These are phyloP conservation scores for Anthrax anthrax DNA, from an alignment of 2,888 invertebrate genomes.

Conservation along the genomic window DNA sequence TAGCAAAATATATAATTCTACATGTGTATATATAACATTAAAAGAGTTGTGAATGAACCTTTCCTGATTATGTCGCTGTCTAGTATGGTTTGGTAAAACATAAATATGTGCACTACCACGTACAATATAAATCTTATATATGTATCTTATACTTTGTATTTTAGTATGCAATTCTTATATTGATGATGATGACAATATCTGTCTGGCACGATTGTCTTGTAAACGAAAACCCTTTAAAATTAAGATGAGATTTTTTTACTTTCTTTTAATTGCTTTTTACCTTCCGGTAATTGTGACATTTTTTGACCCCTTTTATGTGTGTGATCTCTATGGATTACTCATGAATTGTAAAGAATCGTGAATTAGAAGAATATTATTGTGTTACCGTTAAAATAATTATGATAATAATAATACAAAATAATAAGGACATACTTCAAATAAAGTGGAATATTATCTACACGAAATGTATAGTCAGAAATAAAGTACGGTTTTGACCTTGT, in stretches of 20 bases:
- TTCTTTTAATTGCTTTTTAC: slow-evolving; percentile 4
- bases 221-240: background rate
- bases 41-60: slow-evolving; percentile 1
- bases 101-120: no score
- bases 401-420: no score
- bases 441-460: no score
- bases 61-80: slow-evolving; percentile 4
- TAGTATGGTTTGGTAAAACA: no score
- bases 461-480: no score
- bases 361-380: no score
- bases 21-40: no score
- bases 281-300: slow-evolving; percentile 8
- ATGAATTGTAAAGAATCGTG: background rate
- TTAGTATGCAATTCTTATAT: background rate
- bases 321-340: background rate
- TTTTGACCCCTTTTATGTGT: slow-evolving; percentile 2
- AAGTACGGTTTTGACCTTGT: no score
- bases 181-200: slow-evolving; percentile 2
- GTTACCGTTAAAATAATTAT: no score
- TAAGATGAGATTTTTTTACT: background rate
- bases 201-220: slow-evolving; percentile 6
- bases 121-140: no score
- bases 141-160: no score
- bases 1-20: background rate
- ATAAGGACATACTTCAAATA: no score